phyloP scores from a whole-genome alignment of 2,888 invertebrate species.

The Exephanes ischioxanthus region DNA sequence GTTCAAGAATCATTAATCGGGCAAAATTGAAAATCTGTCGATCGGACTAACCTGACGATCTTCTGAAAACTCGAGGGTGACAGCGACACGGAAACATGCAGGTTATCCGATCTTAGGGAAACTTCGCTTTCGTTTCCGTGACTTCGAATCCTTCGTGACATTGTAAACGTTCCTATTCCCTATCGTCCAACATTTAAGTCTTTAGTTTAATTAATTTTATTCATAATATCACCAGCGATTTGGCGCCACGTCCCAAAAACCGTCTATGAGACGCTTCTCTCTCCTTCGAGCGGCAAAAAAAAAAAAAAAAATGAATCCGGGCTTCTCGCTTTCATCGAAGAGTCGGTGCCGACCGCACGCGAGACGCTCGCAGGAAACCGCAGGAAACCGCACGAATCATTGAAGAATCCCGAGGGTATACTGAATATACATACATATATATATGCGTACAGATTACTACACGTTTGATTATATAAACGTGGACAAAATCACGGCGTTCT shows the following conservation, averaged over 20 bases:
- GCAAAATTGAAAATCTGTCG: not conserved
- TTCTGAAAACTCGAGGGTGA: conserved; percentile 53
- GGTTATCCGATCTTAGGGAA: conserved; percentile 46
- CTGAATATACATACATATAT: not conserved
- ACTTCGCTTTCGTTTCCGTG: conserved; percentile 30
- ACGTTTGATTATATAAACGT: conserved; percentile 49
- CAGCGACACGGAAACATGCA: conserved; percentile 50
- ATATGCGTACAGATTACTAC: not conserved
- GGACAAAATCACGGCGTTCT: conserved; percentile 54
- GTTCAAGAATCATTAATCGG: not conserved
- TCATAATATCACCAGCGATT: conserved; percentile 2
- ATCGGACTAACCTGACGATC: conserved; percentile 22
- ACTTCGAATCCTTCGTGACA: conserved; percentile 39
- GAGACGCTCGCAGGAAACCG: conserved; percentile 9
- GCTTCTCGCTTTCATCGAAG: conserved; percentile 50
- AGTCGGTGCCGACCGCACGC: conserved; percentile 8
- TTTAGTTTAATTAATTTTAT: not conserved
- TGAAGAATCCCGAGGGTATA: not conserved
- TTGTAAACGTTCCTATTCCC: conserved; percentile 10
- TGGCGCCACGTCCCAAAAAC: not conserved
- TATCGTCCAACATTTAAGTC: not conserved
- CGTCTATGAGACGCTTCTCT: not conserved
- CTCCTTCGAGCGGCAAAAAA: not conserved
- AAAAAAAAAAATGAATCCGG: conserved; percentile 2
- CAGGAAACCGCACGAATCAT: conserved; percentile 58